Evolutionary conservation across 2,113 vertebrate genomes (phyloP), one percentile per base, ranked within the genome.

Genomic region (Porphyrio hochstetteri): DNA sequence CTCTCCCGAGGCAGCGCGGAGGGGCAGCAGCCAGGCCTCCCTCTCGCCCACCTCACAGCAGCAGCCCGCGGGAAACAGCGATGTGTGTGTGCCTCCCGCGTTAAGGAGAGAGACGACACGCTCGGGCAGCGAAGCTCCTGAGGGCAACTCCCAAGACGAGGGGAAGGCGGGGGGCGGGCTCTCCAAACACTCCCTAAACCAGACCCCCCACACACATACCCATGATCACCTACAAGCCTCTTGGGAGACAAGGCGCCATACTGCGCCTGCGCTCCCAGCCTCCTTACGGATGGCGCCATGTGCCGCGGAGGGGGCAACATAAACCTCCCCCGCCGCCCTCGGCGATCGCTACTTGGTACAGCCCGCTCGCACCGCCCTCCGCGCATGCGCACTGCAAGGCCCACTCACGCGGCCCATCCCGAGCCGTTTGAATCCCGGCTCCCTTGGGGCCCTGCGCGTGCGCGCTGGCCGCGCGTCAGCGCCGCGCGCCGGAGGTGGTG

Each of bases 321-420:
- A 23, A 18, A 4, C 21, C 6, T 21, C 14, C 55, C 46, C 5
- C 27, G 4, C 13, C 1, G 3, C 31, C 6, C 48, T 0, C 27
- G 1, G 25, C 16, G 0, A 4, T 3, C 9, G 2, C 28, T 12
- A 33, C 25, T 64, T 64, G 64, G 75, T 53, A 53, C 84, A 25
- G n/a, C 31, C 61, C 67, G 0, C 16, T 4, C 10, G 2, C 36
- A 0, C 0, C 4, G 0, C 14, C 0, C 5, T 3, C 17, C 0
- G 38, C 77, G 61, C 94, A 35, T 33, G 88, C 78, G 78, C 27
- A 1, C 1, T 4, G 2, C 6, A 3, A 1, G 11, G 5, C 2
- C 18, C 3, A 8, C 0, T 7, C 38, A 16, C 16, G 17, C 25
- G 4, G 19, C 50, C 5, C 3, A 9, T 0, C 27, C 18, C 33